Percentiles rank a stretch among this genome's conserved stretches.
Conservation (phyloP, 2,113 vertebrate genomes). For the Onychostoma macrolepis region DNA sequence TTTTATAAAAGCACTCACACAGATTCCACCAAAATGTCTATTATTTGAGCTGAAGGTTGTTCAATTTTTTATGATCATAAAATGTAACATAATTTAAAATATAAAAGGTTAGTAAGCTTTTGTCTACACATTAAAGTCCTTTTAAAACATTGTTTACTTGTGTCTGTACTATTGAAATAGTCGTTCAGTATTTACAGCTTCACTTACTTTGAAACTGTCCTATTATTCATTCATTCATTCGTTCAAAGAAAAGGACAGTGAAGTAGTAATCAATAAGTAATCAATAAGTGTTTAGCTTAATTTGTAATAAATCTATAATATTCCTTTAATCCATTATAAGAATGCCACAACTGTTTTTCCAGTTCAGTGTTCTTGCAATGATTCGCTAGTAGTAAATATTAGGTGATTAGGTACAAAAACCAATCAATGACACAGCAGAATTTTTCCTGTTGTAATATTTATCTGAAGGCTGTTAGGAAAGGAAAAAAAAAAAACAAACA, state of each 20-base stretch:
- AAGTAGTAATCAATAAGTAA: neutral
- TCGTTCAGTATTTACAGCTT: neutral
- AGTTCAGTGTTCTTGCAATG: neutral
- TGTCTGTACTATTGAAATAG: neutral
- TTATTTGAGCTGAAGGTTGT: too few species aligned
- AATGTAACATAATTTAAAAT: too few species aligned
- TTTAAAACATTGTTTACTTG: neutral
- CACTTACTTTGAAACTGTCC: neutral
- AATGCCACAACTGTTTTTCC: neutral
- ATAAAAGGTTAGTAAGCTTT: neutral
- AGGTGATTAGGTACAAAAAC: neutral
- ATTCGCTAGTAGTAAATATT: neutral
- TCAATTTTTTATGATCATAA: too few species aligned
- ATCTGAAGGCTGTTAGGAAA: slow-evolving; percentile 6
- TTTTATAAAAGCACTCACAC: too few species aligned
- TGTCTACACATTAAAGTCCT: neutral
- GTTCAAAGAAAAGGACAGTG: neutral
- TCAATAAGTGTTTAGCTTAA: neutral
- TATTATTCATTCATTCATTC: too few species aligned
- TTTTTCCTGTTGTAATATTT: slow-evolving; percentile 25
- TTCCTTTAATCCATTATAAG: neutral
- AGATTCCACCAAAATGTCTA: too few species aligned
- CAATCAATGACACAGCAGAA: slow-evolving; percentile 1
- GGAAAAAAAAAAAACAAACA: slow-evolving; percentile 19
- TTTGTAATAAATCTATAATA: neutral